phyloP scores from a whole-genome alignment of 2,888 invertebrate genomes.

The Pocota personata region DNA sequence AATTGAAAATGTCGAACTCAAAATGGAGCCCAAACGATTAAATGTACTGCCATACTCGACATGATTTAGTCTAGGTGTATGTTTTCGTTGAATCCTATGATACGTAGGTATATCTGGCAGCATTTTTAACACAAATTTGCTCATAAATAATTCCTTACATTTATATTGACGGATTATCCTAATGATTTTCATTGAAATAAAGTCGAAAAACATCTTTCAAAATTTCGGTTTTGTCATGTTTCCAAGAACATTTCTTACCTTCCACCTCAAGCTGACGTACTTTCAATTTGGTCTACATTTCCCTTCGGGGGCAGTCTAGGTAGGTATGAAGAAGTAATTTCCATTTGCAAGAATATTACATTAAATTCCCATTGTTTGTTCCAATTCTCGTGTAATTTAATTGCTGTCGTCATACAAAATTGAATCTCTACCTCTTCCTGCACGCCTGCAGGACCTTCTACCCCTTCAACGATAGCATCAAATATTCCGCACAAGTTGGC shows the following conservation, averaged over 20 bases:
- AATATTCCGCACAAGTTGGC: constrained; percentile 5
- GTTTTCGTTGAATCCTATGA: too few species aligned
- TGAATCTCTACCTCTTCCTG: neutral
- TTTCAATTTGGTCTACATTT: neutral
- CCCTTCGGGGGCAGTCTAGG: neutral
- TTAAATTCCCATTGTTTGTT: neutral
- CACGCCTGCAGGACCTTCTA: neutral
- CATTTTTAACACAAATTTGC: too few species aligned
- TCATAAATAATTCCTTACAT: too few species aligned
- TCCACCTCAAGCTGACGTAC: neutral
- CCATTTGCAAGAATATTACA: neutral
- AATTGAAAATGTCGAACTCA: too few species aligned
- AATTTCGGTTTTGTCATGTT: neutral
- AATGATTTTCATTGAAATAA: too few species aligned
- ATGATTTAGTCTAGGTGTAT: too few species aligned
- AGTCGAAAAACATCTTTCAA: neutral
- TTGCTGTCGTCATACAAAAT: neutral
- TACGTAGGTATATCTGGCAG: too few species aligned
- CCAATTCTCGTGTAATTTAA: neutral
- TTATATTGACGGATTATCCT: too few species aligned
- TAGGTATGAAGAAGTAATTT: neutral
- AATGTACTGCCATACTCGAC: too few species aligned
- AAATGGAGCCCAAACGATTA: too few species aligned
- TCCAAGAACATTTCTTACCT: neutral
- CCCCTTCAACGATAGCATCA: neutral